Base-by-base conservation (phyloP, 2,888 invertebrate genomes). In the Toxonevra muliebris region DNA sequence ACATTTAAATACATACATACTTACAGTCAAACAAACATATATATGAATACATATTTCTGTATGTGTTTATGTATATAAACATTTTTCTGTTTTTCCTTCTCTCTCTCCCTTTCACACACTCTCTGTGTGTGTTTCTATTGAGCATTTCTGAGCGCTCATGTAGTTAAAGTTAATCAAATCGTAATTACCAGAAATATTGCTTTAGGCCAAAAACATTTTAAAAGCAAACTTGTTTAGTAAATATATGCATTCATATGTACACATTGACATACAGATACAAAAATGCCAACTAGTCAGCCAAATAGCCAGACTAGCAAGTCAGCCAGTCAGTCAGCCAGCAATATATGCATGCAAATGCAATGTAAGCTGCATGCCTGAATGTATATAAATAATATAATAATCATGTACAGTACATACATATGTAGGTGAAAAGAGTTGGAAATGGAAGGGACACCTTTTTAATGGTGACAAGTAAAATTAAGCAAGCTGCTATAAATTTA, bases 151-250 rank as follows among this genome's bases (percentile, higher is more conserved):
- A 79, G 79, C 75, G 70, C 69, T 80, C 79, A 81, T 82, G 82
- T 80, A 82, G 82, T 82, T 82, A 82, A 82, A 81, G 82, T 82
- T 82, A 82, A 82, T 82, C 82, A 82, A 82, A 82, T 82, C 82
- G 82, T 82, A 82, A 82, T 82, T 82, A 82, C 82, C 77, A 79
- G 80, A 80, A 77, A 79, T 74, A 76, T 76, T 53, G 71, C 79
- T 71, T 55, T 55, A 65, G 75, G 76, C 79, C 69, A 73, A 77
- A 78, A 79, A 77, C 79, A 81, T 82, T 82, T 80, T 79, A 80
- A 79, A 81, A 80, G 80, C 77, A 81, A 82, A 82, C 81, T 81
- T 81, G 82, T 78, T 82, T 82, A 76, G 78, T 78, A 76, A 78
- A 78, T 73, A 73, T 63, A 66, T 64, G 48, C 53, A 63, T 13